A percentile compares a stretch with the other conserved stretches of the same genome.
phyloP scores from a whole-genome alignment of 2,113 vertebrate species.

The Sander lucioperca region DNA sequence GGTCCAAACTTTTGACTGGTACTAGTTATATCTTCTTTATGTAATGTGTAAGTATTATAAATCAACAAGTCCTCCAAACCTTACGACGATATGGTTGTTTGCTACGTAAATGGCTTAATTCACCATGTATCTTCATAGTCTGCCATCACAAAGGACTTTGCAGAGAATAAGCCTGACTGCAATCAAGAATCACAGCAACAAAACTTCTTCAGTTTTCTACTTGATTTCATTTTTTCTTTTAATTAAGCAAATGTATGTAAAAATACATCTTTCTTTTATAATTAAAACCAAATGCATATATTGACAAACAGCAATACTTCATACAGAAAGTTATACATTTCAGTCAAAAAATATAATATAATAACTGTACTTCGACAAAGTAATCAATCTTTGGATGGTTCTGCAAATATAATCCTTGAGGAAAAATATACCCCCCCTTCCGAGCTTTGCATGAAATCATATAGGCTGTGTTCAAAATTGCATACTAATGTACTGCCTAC shows the following conservation, averaged over 20 bases:
- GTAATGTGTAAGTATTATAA: background rate
- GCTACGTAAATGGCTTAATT: background rate
- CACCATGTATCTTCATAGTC: background rate
- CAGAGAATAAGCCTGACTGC: background rate
- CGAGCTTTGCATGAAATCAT: background rate
- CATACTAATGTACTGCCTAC: too few relatives aligned
- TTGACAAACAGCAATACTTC: constrained; percentile 28
- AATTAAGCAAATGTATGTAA: constrained; percentile 39
- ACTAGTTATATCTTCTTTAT: background rate
- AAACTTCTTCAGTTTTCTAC: background rate
- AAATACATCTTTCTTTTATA: constrained; percentile 42
- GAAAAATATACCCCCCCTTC: background rate
- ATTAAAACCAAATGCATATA: constrained; percentile 20
- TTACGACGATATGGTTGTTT: too few relatives aligned
- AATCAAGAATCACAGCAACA: background rate
- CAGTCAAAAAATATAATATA: constrained; percentile 47
- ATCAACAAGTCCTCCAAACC: too few relatives aligned
- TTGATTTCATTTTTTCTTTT: constrained; percentile 19
- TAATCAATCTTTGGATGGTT: constrained; percentile 35
- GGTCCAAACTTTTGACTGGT: too few relatives aligned
- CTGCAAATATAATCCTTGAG: constrained; percentile 25
- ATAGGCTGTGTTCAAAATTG: background rate
- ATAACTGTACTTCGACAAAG: constrained; percentile 4
- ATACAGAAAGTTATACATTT: constrained; percentile 28
- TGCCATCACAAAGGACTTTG: background rate